phyloP scores from a whole-genome alignment of 2,888 invertebrate genomes.

The Lymantria monacha region DNA sequence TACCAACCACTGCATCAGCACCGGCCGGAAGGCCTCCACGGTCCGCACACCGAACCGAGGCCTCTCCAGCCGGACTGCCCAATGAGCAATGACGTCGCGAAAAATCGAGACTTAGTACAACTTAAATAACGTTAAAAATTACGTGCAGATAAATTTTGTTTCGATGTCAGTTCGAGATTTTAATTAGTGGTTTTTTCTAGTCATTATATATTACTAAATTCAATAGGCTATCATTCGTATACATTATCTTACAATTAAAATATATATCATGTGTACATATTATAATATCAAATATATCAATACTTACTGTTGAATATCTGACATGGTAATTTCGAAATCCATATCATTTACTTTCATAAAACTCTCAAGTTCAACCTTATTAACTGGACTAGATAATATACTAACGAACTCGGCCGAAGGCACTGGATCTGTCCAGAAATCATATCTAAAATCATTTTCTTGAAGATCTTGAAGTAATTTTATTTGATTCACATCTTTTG shows the following conservation, averaged over 20 bases:
- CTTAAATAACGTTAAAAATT: too few species aligned
- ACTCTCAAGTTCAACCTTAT: conserved; percentile 46
- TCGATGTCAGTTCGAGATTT: too few species aligned
- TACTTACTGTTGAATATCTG: conserved; percentile 73
- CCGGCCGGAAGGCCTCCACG: too few species aligned
- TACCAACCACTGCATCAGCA: too few species aligned
- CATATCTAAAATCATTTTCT: conserved; percentile 51
- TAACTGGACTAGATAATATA: conserved; percentile 57
- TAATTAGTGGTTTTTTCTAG: neutral
- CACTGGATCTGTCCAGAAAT: conserved; percentile 59
- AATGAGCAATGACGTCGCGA: too few species aligned
- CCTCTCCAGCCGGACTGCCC: too few species aligned
- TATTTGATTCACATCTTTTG: conserved; percentile 65
- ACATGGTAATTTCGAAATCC: conserved; percentile 53
- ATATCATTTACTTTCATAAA: conserved; percentile 51
- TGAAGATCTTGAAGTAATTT: conserved; percentile 66
- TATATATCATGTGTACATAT: neutral
- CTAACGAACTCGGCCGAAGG: conserved; percentile 46
- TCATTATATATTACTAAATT: neutral
- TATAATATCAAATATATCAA: neutral
- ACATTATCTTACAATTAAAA: neutral
- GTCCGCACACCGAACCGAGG: too few species aligned
- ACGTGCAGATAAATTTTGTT: too few species aligned
- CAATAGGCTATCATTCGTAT: neutral
- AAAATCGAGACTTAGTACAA: too few species aligned